Percentiles rank a stretch among this genome's conserved stretches.
phyloP scores from a whole-genome alignment of 2,888 invertebrate genomes.

The Pollenia labialis region DNA sequence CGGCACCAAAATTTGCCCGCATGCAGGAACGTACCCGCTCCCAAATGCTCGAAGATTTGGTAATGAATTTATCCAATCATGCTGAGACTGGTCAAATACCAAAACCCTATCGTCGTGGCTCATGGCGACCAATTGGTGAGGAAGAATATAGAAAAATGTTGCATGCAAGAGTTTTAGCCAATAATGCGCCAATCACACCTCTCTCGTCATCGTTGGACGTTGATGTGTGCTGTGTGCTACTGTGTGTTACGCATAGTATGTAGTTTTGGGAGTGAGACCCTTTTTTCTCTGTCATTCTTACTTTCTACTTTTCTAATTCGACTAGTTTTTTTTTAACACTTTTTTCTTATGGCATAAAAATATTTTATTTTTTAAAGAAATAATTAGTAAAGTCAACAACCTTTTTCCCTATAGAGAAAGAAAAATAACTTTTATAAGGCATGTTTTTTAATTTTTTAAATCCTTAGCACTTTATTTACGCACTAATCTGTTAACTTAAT shows the following conservation, averaged over 20 bases:
- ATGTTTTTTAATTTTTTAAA: conserved; percentile 7
- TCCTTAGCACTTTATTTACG: background rate
- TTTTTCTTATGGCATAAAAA: background rate
- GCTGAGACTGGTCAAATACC: conserved; percentile 98
- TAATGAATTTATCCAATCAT: conserved; percentile 96
- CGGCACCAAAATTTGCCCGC: conserved; percentile 96
- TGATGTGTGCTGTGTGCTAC: conserved; percentile 83
- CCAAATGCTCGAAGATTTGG: conserved; percentile 97
- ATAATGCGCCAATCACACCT: conserved; percentile 76
- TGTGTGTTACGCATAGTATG: conserved; percentile 84
- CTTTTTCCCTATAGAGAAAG: background rate
- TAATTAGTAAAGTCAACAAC: background rate
- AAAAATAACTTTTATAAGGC: background rate
- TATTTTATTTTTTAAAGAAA: background rate
- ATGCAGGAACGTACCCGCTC: conserved; percentile 97
- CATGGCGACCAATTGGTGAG: conserved; percentile 95
- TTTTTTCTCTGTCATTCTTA: conserved; percentile 31
- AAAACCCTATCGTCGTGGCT: conserved; percentile 95
- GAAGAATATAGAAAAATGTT: conserved; percentile 83
- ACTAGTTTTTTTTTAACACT: background rate
- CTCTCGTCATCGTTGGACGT: conserved; percentile 76
- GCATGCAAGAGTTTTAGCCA: conserved; percentile 82
- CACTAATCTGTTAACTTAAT: conserved; percentile 4
- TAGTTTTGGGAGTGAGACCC: conserved; percentile 77
- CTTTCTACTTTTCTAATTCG: background rate